A percentile compares a stretch with the other conserved stretches of the same genome.
These are phyloP conservation scores for Spialia ferax DNA, from an alignment of 2,888 invertebrate genomes.

Conservation along the genomic window DNA sequence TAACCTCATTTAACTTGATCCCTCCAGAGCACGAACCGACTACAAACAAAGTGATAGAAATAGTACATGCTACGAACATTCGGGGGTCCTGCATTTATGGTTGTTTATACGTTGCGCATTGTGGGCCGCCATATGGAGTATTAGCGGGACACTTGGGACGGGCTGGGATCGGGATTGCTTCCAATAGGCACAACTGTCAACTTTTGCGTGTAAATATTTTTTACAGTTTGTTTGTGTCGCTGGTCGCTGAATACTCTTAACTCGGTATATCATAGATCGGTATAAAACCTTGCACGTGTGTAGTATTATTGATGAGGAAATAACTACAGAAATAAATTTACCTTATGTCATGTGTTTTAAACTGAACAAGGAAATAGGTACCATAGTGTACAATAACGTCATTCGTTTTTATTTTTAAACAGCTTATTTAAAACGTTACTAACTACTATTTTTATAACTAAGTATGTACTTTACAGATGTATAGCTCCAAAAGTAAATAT, in stretches of 20 bases:
- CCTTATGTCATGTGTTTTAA: not conserved
- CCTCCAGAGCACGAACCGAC: conserved; percentile 38
- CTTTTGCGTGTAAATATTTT: conserved; percentile 67
- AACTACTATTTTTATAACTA: too few relatives aligned
- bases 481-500: too few relatives aligned
- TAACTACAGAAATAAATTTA: not conserved
- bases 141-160: conserved; percentile 83
- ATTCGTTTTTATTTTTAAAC: not conserved
- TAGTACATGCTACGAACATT: conserved; percentile 14
- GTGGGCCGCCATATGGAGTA: conserved; percentile 83
- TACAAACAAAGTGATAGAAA: not conserved
- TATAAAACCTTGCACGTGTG: not conserved
- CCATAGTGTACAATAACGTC: not conserved
- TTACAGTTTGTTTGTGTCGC: conserved; percentile 43
- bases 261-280: too few relatives aligned
- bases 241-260: not conserved
- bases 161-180: conserved; percentile 69
- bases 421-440: too few relatives aligned
- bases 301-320: not conserved
- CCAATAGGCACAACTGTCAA: conserved; percentile 80
- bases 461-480: too few relatives aligned
- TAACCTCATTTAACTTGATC: conserved; percentile 58
- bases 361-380: not conserved
- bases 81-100: conserved; percentile 60
- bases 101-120: conserved; percentile 65